These are phyloP conservation scores for Flexamia atlantica DNA, from an alignment of 2,888 invertebrate genomes.

Conservation along the genomic window DNA sequence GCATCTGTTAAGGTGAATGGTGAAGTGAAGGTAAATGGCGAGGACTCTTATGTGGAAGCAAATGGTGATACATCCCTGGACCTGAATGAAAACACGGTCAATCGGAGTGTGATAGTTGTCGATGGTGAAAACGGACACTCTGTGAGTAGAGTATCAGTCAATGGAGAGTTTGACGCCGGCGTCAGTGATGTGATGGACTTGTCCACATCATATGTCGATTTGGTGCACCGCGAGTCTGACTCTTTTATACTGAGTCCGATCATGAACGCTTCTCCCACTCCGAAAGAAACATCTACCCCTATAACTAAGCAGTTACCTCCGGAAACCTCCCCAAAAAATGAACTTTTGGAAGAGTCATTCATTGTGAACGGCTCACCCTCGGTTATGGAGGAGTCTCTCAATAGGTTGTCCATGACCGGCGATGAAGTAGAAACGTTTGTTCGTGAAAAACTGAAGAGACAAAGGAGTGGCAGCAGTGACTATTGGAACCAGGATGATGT, in stretches of 20 bases:
- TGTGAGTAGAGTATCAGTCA: constrained; percentile 47
- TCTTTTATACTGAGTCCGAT: neutral
- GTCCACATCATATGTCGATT: neutral
- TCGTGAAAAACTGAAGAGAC: constrained; percentile 58
- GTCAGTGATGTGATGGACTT: neutral
- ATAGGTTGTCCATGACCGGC: neutral
- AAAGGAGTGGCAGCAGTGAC: constrained; percentile 60
- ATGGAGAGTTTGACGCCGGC: neutral
- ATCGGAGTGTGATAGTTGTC: constrained; percentile 54
- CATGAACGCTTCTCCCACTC: neutral
- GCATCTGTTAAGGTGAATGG: neutral
- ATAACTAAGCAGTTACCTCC: neutral
- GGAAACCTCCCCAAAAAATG: neutral
- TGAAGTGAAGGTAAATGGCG: neutral
- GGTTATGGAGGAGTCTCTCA: neutral
- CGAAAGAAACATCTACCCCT: neutral
- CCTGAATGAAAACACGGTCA: neutral
- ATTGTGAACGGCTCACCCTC: constrained; percentile 24
- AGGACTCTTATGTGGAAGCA: neutral
- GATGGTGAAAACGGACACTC: constrained; percentile 26
- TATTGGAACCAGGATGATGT: constrained; percentile 73
- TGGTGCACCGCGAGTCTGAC: neutral
- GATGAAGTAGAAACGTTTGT: constrained; percentile 48
- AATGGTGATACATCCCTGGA: constrained; percentile 1
- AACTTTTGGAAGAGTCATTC: neutral